Percentiles rank a stretch among this genome's conserved stretches.
phyloP scores from a whole-genome alignment of 2,888 invertebrate species.

The Smittia aterrima region DNA sequence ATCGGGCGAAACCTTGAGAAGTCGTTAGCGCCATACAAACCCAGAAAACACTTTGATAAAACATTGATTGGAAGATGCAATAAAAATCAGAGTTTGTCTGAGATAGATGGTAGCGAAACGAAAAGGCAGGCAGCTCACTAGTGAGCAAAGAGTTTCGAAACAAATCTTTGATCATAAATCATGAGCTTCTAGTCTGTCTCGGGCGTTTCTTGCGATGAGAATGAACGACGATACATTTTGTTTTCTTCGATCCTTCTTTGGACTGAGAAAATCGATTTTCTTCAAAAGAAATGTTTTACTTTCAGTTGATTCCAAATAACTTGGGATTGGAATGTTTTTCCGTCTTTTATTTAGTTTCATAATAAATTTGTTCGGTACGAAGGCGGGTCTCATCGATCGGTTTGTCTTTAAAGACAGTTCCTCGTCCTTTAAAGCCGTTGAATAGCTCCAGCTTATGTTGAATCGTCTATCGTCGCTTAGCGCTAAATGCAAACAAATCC shows the following conservation, averaged over 20 bases:
- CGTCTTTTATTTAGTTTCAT: slow-evolving; percentile 27
- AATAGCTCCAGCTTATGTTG: background rate
- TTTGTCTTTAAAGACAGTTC: background rate
- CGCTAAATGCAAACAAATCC: background rate
- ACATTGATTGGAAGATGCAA: no score
- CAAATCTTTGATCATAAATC: background rate
- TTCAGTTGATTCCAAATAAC: background rate
- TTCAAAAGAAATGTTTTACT: background rate
- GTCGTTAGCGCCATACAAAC: no score
- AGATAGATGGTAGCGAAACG: no score
- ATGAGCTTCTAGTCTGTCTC: background rate
- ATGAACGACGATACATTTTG: slow-evolving; percentile 35
- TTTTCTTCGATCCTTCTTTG: slow-evolving; percentile 14
- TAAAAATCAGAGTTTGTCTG: no score
- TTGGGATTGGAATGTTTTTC: slow-evolving; percentile 2
- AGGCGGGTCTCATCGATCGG: background rate
- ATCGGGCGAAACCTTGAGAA: no score
- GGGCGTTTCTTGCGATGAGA: background rate
- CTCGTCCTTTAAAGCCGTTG: background rate
- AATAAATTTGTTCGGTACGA: slow-evolving; percentile 21
- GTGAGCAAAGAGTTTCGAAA: background rate
- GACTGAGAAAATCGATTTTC: slow-evolving; percentile 36
- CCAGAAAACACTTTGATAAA: no score
- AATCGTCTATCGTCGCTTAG: background rate
- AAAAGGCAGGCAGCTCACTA: background rate